phyloP scores from a whole-genome alignment of 2,113 vertebrate genomes.

The Ranitomeya imitator region DNA sequence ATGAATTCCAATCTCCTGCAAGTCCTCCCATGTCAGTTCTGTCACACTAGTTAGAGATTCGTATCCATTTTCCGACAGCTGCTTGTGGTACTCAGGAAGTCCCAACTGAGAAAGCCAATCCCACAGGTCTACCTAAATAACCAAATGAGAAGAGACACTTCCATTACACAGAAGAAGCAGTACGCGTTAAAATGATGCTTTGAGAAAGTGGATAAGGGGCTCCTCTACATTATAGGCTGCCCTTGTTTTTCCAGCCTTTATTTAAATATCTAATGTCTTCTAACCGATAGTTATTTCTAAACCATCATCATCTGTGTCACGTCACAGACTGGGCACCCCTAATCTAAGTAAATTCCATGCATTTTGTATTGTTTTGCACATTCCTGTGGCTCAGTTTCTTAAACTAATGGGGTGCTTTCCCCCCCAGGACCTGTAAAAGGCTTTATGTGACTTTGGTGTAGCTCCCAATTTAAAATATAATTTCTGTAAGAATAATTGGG shows the following conservation, averaged over 20 bases:
- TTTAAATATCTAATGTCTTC: no score
- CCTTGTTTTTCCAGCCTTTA: no score
- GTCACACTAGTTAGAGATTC: constrained; percentile 91
- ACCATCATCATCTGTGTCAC: no score
- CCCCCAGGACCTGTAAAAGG: no score
- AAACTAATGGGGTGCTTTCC: neutral
- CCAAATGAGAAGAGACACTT: neutral
- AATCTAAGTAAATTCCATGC: no score
- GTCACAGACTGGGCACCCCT: no score
- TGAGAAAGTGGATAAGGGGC: neutral
- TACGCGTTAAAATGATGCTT: neutral
- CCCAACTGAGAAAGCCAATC: constrained; percentile 94
- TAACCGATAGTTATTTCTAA: no score
- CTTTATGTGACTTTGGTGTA: neutral
- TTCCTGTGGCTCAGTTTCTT: neutral
- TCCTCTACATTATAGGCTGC: no score
- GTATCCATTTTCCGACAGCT: constrained; percentile 88
- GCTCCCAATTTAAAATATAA: neutral
- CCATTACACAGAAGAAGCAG: neutral
- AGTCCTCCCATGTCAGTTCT: constrained; percentile 92
- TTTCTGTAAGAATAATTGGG: neutral
- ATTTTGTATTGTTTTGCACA: neutral
- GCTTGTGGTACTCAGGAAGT: constrained; percentile 91
- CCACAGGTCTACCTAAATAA: constrained; percentile 79
- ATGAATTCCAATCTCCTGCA: constrained; percentile 94